Evolutionary conservation across 2,888 invertebrate species (phyloP).

Genomic region (Drosophila mimetica): DNA sequence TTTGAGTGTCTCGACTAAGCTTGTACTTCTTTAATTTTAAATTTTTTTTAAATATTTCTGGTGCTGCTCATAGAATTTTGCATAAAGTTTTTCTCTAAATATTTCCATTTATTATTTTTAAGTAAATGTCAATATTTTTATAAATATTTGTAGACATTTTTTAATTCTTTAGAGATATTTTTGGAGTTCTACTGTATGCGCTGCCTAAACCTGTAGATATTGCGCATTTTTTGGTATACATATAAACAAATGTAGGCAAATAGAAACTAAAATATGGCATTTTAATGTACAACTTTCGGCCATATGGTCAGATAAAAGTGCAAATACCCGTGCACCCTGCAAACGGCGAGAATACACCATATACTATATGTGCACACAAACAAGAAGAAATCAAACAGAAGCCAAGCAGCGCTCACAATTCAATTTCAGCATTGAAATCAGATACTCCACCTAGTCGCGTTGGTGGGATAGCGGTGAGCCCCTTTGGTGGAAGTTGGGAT

Average conservation of each 20-base stretch:
- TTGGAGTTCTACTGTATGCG: background rate
- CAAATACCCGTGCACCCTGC: constrained; percentile 11
- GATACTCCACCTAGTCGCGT: constrained; percentile 46
- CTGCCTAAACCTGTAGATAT: background rate
- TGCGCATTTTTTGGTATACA: constrained; percentile 7
- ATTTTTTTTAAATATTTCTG: background rate
- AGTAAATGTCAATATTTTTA: too few relatives aligned
- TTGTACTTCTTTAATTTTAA: background rate
- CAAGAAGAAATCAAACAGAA: constrained; percentile 44
- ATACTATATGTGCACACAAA: constrained; percentile 6
- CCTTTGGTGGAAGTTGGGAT: constrained; percentile 23
- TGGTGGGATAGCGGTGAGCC: constrained; percentile 41
- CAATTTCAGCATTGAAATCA: constrained; percentile 73
- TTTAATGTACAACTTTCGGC: constrained; percentile 29
- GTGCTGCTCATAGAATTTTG: too few relatives aligned
- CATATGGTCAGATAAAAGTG: constrained; percentile 28
- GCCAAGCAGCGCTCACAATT: constrained; percentile 53
- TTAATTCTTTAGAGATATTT: background rate
- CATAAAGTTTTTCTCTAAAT: too few relatives aligned
- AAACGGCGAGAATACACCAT: background rate
- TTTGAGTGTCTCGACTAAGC: background rate
- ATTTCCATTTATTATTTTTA: too few relatives aligned
- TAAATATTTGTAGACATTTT: too few relatives aligned
- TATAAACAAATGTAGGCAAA: constrained; percentile 3
- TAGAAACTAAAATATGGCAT: constrained; percentile 6